Conservation (phyloP, 1,140 invertebrate genomes). For the Pemphigus obesinymphae region DNA sequence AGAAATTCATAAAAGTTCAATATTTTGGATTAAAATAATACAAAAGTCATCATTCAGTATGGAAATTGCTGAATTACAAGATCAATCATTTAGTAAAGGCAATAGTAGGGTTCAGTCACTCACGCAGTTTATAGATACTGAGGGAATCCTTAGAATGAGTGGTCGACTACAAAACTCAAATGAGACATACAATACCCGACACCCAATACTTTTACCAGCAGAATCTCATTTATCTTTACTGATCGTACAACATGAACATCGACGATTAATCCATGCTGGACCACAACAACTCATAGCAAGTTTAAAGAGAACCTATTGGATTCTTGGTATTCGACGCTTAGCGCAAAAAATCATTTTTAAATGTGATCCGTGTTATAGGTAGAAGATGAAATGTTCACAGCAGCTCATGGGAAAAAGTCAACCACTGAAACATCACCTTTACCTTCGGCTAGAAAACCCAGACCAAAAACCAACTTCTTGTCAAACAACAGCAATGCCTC, state of each 20-base stretch:
- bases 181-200: background rate
- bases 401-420: slow-evolving; percentile 49
- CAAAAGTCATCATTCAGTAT: no score
- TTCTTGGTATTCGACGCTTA: no score
- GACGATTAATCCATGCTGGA: background rate
- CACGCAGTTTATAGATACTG: background rate
- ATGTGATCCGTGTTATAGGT: slow-evolving; percentile 46
- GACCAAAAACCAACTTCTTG: no score
- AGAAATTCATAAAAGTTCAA: no score
- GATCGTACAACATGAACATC: background rate
- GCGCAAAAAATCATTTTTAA: no score
- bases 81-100: background rate
- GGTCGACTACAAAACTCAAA: no score
- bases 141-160: background rate
- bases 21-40: no score
- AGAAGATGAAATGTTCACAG: slow-evolving; percentile 28
- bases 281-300: background rate
- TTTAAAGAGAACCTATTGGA: background rate
- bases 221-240: background rate
- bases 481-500: no score
- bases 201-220: background rate
- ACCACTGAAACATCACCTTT: no score
- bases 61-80: background rate
- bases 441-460: no score
- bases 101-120: no score